Conservation (phyloP, 1,140 invertebrate genomes). For the Bradysia coprophila region DNA sequence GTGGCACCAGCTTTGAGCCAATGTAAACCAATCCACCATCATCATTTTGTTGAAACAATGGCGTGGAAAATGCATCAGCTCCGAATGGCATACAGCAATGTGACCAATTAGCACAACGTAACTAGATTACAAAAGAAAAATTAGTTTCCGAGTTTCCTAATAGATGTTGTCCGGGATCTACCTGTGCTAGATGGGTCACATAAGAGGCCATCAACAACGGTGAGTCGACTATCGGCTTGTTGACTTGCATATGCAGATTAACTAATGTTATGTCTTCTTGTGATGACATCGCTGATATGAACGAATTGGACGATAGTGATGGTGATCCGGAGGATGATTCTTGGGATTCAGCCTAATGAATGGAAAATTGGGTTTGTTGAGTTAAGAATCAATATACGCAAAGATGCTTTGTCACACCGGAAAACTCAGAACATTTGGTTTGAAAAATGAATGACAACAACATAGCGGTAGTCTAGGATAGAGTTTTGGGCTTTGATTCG, state of each 20-base stretch:
- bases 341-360: constrained; percentile 16
- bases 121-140: constrained; percentile 12
- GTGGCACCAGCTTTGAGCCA: constrained; percentile 28
- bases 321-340: constrained; percentile 20
- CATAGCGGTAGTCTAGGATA: too few relatives aligned
- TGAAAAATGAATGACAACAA: too few relatives aligned
- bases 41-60: constrained; percentile 52
- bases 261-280: constrained; percentile 84
- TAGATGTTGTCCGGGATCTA: too few relatives aligned
- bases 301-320: constrained; percentile 68
- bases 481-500: too few relatives aligned
- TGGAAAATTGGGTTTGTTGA: not conserved
- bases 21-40: constrained; percentile 57
- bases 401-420: not conserved
- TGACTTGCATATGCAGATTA: constrained; percentile 88
- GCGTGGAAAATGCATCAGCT: constrained; percentile 51
- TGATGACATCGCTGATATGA: constrained; percentile 83
- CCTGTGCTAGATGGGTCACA: constrained; percentile 78
- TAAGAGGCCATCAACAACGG: constrained; percentile 90
- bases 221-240: constrained; percentile 83
- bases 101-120: constrained; percentile 49
- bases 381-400: not conserved
- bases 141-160: not conserved
- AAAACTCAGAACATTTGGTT: too few relatives aligned
- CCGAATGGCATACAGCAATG: constrained; percentile 44